A percentile compares a stretch with the other conserved stretches of the same genome.
Conservation (phyloP, 2,113 vertebrate genomes). For the Isichthys henryi region DNA sequence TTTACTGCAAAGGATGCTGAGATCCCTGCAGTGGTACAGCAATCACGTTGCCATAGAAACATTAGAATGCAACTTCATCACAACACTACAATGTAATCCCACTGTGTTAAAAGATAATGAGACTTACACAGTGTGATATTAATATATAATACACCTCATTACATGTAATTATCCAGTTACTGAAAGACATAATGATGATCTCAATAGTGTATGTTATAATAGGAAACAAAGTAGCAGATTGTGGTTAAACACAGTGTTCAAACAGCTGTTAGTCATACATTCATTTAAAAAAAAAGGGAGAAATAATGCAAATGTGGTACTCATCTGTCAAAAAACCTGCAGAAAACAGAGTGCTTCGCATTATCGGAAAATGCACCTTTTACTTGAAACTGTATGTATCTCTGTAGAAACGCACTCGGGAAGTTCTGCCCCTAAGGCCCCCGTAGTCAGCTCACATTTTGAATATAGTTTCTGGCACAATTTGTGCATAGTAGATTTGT, state of each 20-base stretch:
- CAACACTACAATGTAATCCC: background rate
- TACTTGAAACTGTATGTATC: background rate
- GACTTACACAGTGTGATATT: background rate
- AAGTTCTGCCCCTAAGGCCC: too few species aligned
- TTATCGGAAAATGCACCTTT: background rate
- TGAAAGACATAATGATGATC: background rate
- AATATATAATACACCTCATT: background rate
- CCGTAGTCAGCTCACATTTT: too few species aligned
- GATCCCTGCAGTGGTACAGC: slow-evolving; percentile 61
- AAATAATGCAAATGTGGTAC: background rate
- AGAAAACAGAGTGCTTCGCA: background rate
- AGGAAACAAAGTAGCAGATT: background rate
- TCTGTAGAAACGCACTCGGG: too few species aligned
- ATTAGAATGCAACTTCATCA: background rate
- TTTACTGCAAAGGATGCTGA: slow-evolving; percentile 84
- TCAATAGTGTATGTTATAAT: background rate
- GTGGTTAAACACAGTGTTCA: background rate
- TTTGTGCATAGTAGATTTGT: background rate
- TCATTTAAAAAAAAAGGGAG: background rate
- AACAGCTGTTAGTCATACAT: background rate
- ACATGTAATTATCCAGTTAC: background rate
- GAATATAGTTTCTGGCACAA: background rate
- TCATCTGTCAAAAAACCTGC: background rate
- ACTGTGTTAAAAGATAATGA: background rate
- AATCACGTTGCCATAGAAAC: background rate